Conservation (phyloP, 2,888 invertebrate species). For the Macrophya alboannulata region DNA sequence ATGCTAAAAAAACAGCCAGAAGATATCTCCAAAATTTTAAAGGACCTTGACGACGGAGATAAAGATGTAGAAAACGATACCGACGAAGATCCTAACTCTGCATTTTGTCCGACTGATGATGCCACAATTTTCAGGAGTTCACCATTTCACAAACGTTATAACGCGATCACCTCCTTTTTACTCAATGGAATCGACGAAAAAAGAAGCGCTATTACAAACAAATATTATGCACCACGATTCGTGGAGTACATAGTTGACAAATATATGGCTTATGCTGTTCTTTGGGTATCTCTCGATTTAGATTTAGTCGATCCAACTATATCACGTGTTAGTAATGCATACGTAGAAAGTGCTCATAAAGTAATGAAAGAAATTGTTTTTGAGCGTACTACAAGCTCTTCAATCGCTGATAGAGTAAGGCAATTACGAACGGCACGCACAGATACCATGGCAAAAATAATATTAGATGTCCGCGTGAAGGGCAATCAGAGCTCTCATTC, state of each 20-base stretch:
- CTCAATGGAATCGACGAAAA: neutral
- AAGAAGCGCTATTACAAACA: conserved; percentile 20
- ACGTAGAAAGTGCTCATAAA: conserved; percentile 54
- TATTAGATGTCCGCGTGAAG: conserved; percentile 46
- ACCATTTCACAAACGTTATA: neutral
- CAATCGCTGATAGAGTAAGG: conserved; percentile 45
- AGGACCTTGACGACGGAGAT: neutral
- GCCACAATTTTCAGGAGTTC: neutral
- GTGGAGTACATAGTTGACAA: conserved; percentile 57
- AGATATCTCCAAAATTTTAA: neutral
- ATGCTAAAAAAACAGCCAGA: neutral
- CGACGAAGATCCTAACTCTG: neutral
- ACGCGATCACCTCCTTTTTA: neutral
- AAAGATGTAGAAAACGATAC: neutral
- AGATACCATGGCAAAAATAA: conserved; percentile 1
- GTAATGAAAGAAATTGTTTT: conserved; percentile 37
- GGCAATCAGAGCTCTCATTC: neutral
- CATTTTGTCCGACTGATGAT: neutral
- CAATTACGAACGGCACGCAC: neutral
- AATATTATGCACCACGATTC: conserved; percentile 60
- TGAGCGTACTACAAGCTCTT: neutral
- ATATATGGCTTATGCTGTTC: conserved; percentile 61
- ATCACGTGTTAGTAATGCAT: conserved; percentile 62
- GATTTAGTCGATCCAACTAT: conserved; percentile 58
- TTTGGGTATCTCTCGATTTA: conserved; percentile 60